Evolutionary conservation across 2,113 vertebrate genomes (phyloP), one percentile per base, ranked within the genome.

Genomic region (Archilochus colubris): DNA sequence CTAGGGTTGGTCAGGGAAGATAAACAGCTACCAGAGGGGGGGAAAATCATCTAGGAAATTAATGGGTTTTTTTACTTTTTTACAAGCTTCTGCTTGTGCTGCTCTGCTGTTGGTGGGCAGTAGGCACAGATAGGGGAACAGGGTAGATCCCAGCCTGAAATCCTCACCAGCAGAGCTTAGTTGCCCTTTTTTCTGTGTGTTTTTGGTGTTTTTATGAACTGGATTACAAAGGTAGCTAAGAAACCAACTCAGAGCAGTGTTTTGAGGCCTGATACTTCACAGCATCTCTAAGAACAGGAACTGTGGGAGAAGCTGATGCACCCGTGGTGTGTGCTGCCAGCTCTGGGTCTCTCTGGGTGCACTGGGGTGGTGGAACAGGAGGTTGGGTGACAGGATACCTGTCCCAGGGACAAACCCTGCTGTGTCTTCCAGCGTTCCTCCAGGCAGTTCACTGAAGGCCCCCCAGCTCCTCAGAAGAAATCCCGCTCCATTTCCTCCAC

Each of bases 361-460:
- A 2, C 44, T 21, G 40, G 11, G 1, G 33, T 43, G 30, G 4
- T 14, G 2, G 5, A 17, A 28, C 3, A 7, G 15, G 2, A 7
- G 31, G 22, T 5, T n/a, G 31, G 11, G 5, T n/a, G 31, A 10
- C 18, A 18, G 18, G 5, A 2, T 38, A 18, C 33, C 55, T 83
- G 43, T 55, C 36, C 54, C 6, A 10, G 4, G 44, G 12, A 73
- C 33, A 22, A 66, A 40, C 30, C 48, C 44, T 79, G 2, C 44
- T 33, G 2, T 89, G 2, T 97, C 33, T 95, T 91, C 96, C 96
- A 99, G 99, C 98, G 99, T 25, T 99, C 99, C 73, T 99, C 98
- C 38, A 98, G 99, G 93, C 98, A 99, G 94, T 99, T 98, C 30
- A 62, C 95, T 54, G 99, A 99, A 28, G 99, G 99, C 9, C 99